Evolutionary conservation across 2,113 vertebrate genomes (phyloP).

Genomic region (Falco punctatus): DNA sequence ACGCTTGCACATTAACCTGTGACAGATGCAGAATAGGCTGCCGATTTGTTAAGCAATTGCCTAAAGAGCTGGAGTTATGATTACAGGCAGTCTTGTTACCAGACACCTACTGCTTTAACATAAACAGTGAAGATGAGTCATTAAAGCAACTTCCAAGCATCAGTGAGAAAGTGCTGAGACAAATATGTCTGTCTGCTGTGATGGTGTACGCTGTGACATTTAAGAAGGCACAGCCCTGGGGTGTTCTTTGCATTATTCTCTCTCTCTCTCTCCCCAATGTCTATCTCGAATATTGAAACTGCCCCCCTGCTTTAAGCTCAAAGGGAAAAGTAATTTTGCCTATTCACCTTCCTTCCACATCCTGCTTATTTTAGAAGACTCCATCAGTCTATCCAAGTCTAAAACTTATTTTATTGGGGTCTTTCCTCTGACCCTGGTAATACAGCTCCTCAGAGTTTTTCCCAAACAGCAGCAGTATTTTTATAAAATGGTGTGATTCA

Average conservation of each 20-base stretch:
- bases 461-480: not conserved
- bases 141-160: not conserved
- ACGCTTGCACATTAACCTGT: not conserved
- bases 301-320: not conserved
- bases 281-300: not conserved
- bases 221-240: not conserved
- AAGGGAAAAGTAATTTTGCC: not conserved
- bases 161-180: not conserved
- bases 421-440: not conserved
- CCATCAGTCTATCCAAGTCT: not conserved
- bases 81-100: not conserved
- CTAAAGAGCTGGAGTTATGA: not conserved
- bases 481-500: not conserved
- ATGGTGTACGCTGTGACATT: not conserved
- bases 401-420: not conserved
- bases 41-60: not conserved
- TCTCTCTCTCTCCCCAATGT: not conserved
- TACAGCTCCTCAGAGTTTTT: not conserved
- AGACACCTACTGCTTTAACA: slow-evolving; percentile 1
- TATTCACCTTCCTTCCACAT: not conserved
- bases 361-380: not conserved
- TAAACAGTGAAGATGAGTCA: slow-evolving; percentile 15
- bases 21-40: not conserved
- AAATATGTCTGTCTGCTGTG: not conserved
- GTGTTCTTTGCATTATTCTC: not conserved